phyloP scores from a whole-genome alignment of 2,888 invertebrate genomes.

The Seladonia tumulorum region DNA sequence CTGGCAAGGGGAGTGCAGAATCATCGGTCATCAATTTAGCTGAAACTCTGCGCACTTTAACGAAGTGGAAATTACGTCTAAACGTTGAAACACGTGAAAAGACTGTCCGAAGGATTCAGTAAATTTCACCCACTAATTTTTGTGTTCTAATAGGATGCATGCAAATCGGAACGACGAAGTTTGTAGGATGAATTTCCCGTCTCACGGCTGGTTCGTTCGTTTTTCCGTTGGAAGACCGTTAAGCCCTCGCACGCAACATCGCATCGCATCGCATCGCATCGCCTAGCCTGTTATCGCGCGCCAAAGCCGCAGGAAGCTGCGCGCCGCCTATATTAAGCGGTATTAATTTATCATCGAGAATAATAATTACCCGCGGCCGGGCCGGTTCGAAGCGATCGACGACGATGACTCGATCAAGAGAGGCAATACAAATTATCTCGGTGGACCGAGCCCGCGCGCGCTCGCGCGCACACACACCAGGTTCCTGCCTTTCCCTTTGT shows the following conservation, averaged over 20 bases:
- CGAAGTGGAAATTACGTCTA: too few species aligned
- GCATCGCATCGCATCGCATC: background rate
- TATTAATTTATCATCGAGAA: slow-evolving; percentile 54
- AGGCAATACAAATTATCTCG: slow-evolving; percentile 48
- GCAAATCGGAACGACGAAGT: background rate
- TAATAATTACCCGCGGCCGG: slow-evolving; percentile 50
- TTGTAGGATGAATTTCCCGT: background rate
- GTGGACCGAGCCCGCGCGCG: background rate
- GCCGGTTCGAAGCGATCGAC: slow-evolving; percentile 27
- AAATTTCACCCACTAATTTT: too few species aligned
- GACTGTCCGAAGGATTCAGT: too few species aligned
- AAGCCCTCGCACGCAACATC: background rate
- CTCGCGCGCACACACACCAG: too few species aligned
- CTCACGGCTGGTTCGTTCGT: background rate
- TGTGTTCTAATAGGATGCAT: background rate
- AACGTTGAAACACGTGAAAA: too few species aligned
- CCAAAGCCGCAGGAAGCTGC: slow-evolving; percentile 30
- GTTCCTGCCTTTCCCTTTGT: background rate
- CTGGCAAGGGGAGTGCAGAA: too few species aligned
- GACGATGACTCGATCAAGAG: slow-evolving; percentile 30
- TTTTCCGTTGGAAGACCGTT: background rate
- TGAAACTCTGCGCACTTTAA: too few species aligned
- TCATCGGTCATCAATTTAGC: too few species aligned
- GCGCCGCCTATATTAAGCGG: slow-evolving; percentile 34
- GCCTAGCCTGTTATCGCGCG: slow-evolving; percentile 41